phyloP scores from a whole-genome alignment of 2,888 invertebrate genomes.

The Gnatocerus cornutus region DNA sequence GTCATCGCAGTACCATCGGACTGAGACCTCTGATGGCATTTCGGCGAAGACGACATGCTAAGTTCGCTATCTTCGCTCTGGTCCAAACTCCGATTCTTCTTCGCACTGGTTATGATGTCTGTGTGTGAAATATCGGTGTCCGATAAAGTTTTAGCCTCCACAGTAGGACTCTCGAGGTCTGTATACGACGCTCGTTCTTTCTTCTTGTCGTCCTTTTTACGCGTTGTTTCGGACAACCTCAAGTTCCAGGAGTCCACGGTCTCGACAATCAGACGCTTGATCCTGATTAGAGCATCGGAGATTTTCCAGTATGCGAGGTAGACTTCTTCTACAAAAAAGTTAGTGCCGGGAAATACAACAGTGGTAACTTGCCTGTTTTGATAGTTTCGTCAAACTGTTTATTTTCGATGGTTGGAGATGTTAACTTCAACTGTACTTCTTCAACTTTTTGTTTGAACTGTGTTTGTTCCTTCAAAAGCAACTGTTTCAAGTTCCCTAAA shows the following conservation, averaged over 20 bases:
- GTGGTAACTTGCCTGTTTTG: slow-evolving; percentile 22
- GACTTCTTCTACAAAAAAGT: slow-evolving; percentile 58
- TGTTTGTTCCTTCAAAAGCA: slow-evolving; percentile 79
- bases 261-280: slow-evolving; percentile 81
- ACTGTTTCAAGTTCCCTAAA: slow-evolving; percentile 74
- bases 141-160: slow-evolving; percentile 54
- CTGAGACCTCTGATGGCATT: slow-evolving; percentile 70
- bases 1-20: slow-evolving; percentile 68
- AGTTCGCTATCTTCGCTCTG: slow-evolving; percentile 68
- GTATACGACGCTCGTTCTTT: slow-evolving; percentile 53
- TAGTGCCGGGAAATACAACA: background rate
- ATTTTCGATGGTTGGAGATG: slow-evolving; percentile 77
- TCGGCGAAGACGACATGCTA: slow-evolving; percentile 58
- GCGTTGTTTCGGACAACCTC: slow-evolving; percentile 70
- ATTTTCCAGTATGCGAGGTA: slow-evolving; percentile 71
- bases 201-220: slow-evolving; percentile 67
- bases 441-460: slow-evolving; percentile 87
- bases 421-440: slow-evolving; percentile 84
- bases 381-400: slow-evolving; percentile 65
- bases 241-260: slow-evolving; percentile 82
- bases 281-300: slow-evolving; percentile 76
- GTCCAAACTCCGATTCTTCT: slow-evolving; percentile 70
- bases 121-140: slow-evolving; percentile 56
- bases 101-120: slow-evolving; percentile 58
- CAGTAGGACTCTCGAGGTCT: slow-evolving; percentile 61